Conservation (phyloP, 53 echinoderm and acorn worm genomes). For the Astropecten irregularis region DNA sequence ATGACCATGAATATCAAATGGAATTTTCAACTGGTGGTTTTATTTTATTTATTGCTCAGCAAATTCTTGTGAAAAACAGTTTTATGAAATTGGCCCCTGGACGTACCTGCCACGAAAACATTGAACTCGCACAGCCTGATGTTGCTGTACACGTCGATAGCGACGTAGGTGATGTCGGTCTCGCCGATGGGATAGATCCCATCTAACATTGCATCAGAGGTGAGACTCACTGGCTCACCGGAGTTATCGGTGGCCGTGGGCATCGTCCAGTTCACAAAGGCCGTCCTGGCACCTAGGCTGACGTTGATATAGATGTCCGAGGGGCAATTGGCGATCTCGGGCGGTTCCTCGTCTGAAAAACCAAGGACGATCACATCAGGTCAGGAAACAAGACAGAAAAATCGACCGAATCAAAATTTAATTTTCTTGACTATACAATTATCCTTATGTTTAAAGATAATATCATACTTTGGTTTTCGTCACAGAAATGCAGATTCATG, state of each 20-base stretch:
- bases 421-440: no score
- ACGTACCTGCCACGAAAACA: not conserved
- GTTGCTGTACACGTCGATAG: not conserved
- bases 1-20: no score
- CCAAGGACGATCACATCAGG: no score
- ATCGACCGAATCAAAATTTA: no score
- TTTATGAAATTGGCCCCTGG: no score
- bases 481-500: no score
- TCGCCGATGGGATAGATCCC: not conserved
- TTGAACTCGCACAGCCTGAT: not conserved
- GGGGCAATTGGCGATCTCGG: constrained; percentile 53
- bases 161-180: not conserved
- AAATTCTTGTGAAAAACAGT: no score
- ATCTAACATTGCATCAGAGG: not conserved
- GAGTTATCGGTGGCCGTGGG: constrained; percentile 68
- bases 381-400: no score
- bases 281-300: constrained; percentile 41
- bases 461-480: no score
- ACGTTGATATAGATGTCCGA: constrained; percentile 8
- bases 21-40: no score
- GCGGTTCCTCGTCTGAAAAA: constrained; percentile 53
- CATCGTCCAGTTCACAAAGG: constrained; percentile 13
- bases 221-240: not conserved
- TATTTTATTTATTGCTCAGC: no score
- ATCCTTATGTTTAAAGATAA: no score